Evolutionary conservation across 2,888 invertebrate species (phyloP).

Genomic region (Tachina grossa): DNA sequence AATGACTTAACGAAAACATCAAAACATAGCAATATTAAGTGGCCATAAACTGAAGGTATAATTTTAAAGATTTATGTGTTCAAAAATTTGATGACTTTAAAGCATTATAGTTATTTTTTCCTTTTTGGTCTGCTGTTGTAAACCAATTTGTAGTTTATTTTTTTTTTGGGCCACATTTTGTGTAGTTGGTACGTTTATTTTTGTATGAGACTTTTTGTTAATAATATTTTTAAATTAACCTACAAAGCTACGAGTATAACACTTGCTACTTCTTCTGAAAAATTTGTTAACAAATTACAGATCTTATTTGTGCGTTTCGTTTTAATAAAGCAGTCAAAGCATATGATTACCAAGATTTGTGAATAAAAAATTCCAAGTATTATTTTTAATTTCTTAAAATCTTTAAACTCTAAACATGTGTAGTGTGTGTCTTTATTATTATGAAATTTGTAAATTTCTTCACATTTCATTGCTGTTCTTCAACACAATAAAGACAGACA

Average conservation of each 20-base stretch:
- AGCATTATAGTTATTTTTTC: constrained; percentile 20
- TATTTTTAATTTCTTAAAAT: constrained; percentile 40
- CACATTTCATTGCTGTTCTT: constrained; percentile 74
- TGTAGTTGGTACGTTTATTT: constrained; percentile 38
- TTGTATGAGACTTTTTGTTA: constrained; percentile 29
- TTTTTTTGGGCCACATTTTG: constrained; percentile 23
- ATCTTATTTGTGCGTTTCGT: constrained; percentile 44
- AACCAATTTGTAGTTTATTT: not conserved
- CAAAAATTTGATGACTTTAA: constrained; percentile 58
- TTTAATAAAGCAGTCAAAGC: constrained; percentile 41
- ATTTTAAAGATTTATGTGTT: constrained; percentile 62
- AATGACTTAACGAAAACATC: constrained; percentile 37
- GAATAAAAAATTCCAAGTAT: constrained; percentile 60
- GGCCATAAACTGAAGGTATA: constrained; percentile 29
- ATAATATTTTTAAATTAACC: constrained; percentile 29
- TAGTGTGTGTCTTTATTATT: constrained; percentile 37
- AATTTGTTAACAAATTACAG: constrained; percentile 49
- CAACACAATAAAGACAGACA: constrained; percentile 56
- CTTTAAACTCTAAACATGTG: constrained; percentile 35
- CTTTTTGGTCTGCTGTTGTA: not conserved
- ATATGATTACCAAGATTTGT: constrained; percentile 61
- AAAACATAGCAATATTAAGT: constrained; percentile 34
- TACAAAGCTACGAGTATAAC: constrained; percentile 34
- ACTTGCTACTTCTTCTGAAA: constrained; percentile 69
- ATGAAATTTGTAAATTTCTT: constrained; percentile 49